A percentile compares a stretch with the other conserved stretches of the same genome.
Conservation (phyloP, 2,113 vertebrate species). For the Callipepla californica region DNA sequence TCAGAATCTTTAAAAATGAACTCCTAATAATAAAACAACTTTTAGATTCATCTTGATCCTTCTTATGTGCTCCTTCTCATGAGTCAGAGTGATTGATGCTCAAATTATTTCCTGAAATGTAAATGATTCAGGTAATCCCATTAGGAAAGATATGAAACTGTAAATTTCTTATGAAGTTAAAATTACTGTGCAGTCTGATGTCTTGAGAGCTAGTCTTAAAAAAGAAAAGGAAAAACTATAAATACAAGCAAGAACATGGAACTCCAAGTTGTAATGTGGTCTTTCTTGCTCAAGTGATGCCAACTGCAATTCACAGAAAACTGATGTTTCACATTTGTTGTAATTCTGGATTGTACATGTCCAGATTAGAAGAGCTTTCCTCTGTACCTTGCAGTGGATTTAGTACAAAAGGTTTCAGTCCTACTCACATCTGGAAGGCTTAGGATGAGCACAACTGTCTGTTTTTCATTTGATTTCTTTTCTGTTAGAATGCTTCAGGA, state of each 20-base stretch:
- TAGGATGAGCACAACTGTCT: not conserved
- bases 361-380: not conserved
- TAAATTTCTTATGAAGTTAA: conserved; percentile 75
- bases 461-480: not conserved
- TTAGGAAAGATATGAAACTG: conserved; percentile 67
- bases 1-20: conserved; percentile 65
- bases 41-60: conserved; percentile 36
- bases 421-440: not conserved
- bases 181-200: conserved; percentile 49
- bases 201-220: not conserved
- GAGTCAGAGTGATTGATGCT: conserved; percentile 55
- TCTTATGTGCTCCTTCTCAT: conserved; percentile 37
- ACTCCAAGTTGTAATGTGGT: not conserved
- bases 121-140: conserved; percentile 69
- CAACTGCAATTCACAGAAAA: not conserved
- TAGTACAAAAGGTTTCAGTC: not conserved
- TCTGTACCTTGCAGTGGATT: not conserved
- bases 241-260: not conserved
- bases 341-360: not conserved
- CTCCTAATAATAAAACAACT: conserved; percentile 68
- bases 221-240: not conserved
- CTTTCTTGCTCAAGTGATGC: not conserved
- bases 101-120: conserved; percentile 66
- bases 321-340: not conserved
- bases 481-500: not conserved